A percentile compares a stretch with the other conserved stretches of the same genome.
phyloP scores from a whole-genome alignment of 1,140 invertebrate species.

The Sitobion miscanthi region DNA sequence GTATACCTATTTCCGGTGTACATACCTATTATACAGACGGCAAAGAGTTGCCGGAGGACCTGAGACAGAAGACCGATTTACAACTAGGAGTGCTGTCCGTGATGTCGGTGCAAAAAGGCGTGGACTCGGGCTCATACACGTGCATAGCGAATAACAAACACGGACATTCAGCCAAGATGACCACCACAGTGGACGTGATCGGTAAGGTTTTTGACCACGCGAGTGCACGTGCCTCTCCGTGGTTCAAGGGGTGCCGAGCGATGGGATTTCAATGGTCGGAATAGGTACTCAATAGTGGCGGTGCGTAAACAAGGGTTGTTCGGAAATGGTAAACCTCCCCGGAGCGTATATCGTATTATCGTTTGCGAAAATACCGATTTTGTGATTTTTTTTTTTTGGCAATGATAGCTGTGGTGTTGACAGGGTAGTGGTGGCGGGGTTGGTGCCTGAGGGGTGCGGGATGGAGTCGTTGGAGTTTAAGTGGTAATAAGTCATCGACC shows the following conservation, averaged over 20 bases:
- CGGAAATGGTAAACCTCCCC: neutral
- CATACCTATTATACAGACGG: constrained; percentile 64
- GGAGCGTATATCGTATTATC: neutral
- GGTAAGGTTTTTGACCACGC: constrained; percentile 64
- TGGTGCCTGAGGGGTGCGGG: neutral
- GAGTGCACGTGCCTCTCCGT: neutral
- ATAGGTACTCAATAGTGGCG: neutral
- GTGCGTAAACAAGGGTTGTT: neutral
- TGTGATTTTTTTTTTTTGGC: neutral
- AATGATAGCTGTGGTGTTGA: neutral
- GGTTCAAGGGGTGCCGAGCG: neutral
- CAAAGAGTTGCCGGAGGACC: constrained; percentile 78
- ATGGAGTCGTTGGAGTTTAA: neutral
- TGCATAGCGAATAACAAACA: constrained; percentile 79
- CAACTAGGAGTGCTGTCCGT: constrained; percentile 77
- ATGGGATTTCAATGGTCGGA: neutral
- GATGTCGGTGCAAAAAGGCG: constrained; percentile 75
- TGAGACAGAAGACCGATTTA: constrained; percentile 76
- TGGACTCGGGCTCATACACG: constrained; percentile 79
- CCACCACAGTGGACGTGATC: constrained; percentile 77
- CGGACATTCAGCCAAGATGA: constrained; percentile 73
- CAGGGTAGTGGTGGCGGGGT: accelerated
- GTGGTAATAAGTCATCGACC: neutral
- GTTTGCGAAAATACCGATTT: neutral
- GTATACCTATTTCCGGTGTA: neutral